A percentile compares a stretch with the other conserved stretches of the same genome.
phyloP scores from a whole-genome alignment of 2,797 vertebrate genomes.

The Oreochromis mossambicus region DNA sequence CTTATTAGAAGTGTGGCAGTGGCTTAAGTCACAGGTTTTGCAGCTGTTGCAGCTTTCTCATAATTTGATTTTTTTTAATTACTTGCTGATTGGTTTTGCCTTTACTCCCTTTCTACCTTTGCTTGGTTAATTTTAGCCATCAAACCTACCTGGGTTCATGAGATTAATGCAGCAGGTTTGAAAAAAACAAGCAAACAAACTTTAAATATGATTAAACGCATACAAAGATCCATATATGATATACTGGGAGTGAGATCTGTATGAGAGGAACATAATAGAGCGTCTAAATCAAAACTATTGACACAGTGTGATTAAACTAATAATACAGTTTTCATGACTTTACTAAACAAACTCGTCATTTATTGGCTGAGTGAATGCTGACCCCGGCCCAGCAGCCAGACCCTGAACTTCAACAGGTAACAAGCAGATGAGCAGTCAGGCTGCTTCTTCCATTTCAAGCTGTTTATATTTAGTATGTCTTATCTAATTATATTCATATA shows the following conservation, averaged over 20 bases:
- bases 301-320: background rate
- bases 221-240: background rate
- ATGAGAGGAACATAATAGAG: background rate
- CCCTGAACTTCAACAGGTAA: background rate
- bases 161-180: background rate
- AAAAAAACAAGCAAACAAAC: background rate
- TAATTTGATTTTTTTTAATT: background rate
- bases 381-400: background rate
- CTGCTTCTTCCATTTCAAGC: background rate
- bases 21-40: background rate
- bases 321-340: background rate
- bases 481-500: background rate
- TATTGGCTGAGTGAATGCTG: fast-evolving
- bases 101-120: background rate
- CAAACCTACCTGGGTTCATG: fast-evolving
- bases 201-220: background rate
- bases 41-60: background rate
- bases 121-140: background rate
- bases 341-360: background rate
- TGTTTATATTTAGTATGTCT: background rate
- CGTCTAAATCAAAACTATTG: background rate
- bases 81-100: background rate
- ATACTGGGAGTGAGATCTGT: background rate
- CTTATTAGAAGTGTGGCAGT: background rate
- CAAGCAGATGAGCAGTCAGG: background rate